A percentile compares a stretch with the other conserved stretches of the same genome.
Evolutionary conservation across 2,888 invertebrate species (phyloP).

Genomic region (Watsonalla cultraria): DNA sequence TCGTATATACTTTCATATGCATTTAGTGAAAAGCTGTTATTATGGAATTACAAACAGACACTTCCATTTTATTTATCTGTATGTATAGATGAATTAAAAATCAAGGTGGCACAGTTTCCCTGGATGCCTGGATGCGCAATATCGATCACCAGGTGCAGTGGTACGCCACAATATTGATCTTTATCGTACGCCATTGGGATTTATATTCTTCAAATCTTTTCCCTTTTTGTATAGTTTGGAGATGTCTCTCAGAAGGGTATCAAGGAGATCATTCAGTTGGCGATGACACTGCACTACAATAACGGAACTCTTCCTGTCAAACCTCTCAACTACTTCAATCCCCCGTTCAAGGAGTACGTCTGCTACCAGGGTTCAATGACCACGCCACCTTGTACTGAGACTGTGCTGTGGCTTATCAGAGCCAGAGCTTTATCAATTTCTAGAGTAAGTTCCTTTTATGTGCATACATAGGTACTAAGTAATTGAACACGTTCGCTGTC

Average conservation of each 20-base stretch:
- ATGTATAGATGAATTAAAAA: too few species aligned
- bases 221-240: background rate
- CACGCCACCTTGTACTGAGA: constrained; percentile 53
- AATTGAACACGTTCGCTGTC: too few species aligned
- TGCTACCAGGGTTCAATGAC: constrained; percentile 59
- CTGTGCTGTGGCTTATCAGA: constrained; percentile 56
- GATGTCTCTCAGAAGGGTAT: constrained; percentile 34
- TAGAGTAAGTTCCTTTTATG: constrained; percentile 32
- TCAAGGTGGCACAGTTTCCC: too few species aligned
- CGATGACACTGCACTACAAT: constrained; percentile 1
- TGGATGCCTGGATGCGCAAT: too few species aligned
- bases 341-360: constrained; percentile 50
- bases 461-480: too few species aligned
- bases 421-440: constrained; percentile 39
- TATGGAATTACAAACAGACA: too few species aligned
- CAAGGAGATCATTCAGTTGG: constrained; percentile 23
- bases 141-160: too few species aligned
- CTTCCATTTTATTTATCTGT: too few species aligned
- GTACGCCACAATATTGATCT: too few species aligned
- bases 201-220: background rate
- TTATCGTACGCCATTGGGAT: too few species aligned
- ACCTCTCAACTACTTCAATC: constrained; percentile 39
- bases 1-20: too few species aligned
- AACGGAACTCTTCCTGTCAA: constrained; percentile 10
- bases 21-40: too few species aligned